phyloP scores from a whole-genome alignment of 2,797 vertebrate genomes.

The Poeciliopsis gracilis region DNA sequence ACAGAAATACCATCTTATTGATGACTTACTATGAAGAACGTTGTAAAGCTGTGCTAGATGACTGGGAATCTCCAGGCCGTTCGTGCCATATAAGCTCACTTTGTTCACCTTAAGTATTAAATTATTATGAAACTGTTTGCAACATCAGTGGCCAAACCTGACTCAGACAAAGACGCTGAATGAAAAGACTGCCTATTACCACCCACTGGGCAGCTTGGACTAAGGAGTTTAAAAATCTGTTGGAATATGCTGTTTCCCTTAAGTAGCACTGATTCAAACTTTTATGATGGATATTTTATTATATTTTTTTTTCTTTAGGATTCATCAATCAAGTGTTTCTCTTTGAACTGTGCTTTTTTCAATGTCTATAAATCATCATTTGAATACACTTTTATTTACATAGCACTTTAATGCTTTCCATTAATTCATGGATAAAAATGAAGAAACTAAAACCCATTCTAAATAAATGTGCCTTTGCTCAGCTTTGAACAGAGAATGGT shows the following conservation, averaged over 20 bases:
- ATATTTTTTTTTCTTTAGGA: not conserved
- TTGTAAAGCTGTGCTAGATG: not conserved
- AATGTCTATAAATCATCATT: no score
- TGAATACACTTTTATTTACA: not conserved
- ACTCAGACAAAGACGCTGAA: not conserved
- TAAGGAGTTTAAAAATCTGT: not conserved
- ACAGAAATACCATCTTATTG: not conserved
- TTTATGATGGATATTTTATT: not conserved
- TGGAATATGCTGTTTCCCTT: not conserved
- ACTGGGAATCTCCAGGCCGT: not conserved
- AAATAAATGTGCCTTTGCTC: not conserved
- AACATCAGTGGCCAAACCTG: not conserved
- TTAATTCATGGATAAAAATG: not conserved
- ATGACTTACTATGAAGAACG: not conserved
- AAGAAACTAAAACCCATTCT: no score
- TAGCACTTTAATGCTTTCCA: not conserved
- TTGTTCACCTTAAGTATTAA: not conserved
- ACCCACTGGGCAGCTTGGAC: not conserved
- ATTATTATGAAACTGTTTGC: not conserved
- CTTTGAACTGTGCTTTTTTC: no score
- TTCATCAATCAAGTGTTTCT: not conserved
- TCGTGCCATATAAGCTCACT: not conserved
- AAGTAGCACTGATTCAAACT: not conserved
- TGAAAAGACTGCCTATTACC: not conserved
- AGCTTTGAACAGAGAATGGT: not conserved